Evolutionary conservation across 2,797 vertebrate species (phyloP).

Genomic region (Ctenochaetus hawaiiensis): DNA sequence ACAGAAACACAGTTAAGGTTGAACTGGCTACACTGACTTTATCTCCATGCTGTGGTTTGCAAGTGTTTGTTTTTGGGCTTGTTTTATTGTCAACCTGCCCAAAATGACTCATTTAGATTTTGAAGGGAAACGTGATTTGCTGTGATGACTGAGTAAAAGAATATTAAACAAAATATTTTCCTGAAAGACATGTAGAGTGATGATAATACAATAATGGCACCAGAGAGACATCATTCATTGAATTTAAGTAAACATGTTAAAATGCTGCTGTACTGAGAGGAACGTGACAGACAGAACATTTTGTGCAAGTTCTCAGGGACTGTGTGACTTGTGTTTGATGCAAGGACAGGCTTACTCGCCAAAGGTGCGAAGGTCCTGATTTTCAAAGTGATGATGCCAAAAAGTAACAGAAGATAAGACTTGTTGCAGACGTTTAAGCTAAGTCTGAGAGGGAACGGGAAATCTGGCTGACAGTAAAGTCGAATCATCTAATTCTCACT

Average conservation of each 20-base stretch:
- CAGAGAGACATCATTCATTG: background rate
- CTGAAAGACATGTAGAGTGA: background rate
- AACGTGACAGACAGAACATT: constrained; percentile 35
- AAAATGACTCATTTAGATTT: constrained; percentile 18
- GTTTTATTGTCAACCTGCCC: background rate
- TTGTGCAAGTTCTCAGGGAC: constrained; percentile 38
- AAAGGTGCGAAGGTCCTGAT: constrained; percentile 24
- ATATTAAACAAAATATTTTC: constrained; percentile 6
- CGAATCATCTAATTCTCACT: constrained; percentile 19
- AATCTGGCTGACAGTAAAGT: background rate
- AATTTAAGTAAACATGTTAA: background rate
- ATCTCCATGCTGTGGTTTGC: constrained; percentile 24
- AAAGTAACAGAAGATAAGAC: constrained; percentile 10
- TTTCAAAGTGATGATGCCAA: constrained; percentile 11
- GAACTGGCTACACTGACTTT: background rate
- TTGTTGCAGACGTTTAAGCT: background rate
- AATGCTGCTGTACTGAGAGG: background rate
- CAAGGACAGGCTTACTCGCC: background rate
- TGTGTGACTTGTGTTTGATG: constrained; percentile 30
- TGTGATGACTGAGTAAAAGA: constrained; percentile 34
- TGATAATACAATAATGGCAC: background rate
- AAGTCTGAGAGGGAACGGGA: background rate
- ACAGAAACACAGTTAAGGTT: constrained; percentile 11
- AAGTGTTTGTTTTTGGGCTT: background rate
- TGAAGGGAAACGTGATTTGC: constrained; percentile 12